phyloP scores from a whole-genome alignment of 2,797 vertebrate genomes.

The Pseudochaenichthys georgianus region DNA sequence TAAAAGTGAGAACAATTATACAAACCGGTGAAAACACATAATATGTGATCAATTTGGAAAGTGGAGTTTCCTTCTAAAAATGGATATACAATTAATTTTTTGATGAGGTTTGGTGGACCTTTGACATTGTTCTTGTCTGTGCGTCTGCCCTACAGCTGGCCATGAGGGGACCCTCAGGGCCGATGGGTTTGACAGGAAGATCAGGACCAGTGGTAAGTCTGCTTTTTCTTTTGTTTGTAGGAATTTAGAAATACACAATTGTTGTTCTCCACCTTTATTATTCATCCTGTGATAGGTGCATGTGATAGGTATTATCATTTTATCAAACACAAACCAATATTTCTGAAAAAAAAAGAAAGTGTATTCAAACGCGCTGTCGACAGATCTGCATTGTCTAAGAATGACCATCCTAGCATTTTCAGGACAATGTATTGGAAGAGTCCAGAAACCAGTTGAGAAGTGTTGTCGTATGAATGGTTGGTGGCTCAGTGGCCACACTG shows the following conservation, averaged over 20 bases:
- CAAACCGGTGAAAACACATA: not conserved
- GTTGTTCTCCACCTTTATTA: not conserved
- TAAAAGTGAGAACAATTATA: not conserved
- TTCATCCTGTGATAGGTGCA: not conserved
- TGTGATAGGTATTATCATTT: not conserved
- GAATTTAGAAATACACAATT: not conserved
- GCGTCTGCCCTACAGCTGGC: slow-evolving; percentile 88
- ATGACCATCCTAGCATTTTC: slow-evolving; percentile 1
- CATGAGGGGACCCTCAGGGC: slow-evolving; percentile 95
- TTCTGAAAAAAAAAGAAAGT: not conserved
- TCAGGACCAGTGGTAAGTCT: slow-evolving; percentile 97
- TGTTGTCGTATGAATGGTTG: slow-evolving; percentile 19
- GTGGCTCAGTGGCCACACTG: slow-evolving; percentile 39
- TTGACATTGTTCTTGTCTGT: slow-evolving; percentile 36
- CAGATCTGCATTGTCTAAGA: not conserved
- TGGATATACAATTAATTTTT: not conserved
- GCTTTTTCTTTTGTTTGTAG: not conserved
- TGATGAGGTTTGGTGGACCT: slow-evolving; percentile 10
- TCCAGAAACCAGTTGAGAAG: slow-evolving; percentile 14
- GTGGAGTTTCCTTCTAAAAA: not conserved
- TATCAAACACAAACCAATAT: not conserved
- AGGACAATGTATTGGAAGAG: not conserved
- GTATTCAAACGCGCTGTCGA: not conserved
- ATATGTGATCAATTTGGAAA: not conserved
- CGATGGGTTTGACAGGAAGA: slow-evolving; percentile 98